Evolutionary conservation across 2,113 vertebrate species (phyloP).

Genomic region (Lophius piscatorius): DNA sequence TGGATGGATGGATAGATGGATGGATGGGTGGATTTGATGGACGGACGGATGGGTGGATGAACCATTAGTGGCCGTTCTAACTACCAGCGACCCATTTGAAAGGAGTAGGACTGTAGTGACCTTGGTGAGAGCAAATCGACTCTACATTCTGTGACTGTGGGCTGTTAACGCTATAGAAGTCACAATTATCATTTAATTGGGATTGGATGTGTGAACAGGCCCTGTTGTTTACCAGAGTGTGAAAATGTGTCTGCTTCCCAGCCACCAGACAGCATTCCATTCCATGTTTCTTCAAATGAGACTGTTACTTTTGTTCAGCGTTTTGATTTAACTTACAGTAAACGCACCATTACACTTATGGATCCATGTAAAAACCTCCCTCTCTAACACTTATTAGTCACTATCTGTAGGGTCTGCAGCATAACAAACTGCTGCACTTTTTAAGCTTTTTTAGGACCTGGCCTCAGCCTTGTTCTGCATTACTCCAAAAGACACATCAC

Average conservation of each 20-base stretch:
- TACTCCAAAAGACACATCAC: constrained; percentile 58
- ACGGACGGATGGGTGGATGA: too few relatives aligned
- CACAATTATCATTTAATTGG: constrained; percentile 15
- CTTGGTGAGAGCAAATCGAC: not conserved
- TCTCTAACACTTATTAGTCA: constrained; percentile 9
- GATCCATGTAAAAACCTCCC: not conserved
- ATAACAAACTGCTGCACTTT: constrained; percentile 48
- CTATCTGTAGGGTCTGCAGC: constrained; percentile 31
- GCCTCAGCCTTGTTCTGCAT: constrained; percentile 47
- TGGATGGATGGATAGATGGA: too few relatives aligned
- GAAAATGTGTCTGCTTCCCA: constrained; percentile 41
- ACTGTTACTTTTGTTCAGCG: constrained; percentile 33
- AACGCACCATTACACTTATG: not conserved
- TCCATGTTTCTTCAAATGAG: constrained; percentile 26
- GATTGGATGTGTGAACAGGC: constrained; percentile 27
- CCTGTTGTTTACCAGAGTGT: constrained; percentile 23
- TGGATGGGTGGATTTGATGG: too few relatives aligned
- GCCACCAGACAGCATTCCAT: constrained; percentile 8
- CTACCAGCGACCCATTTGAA: too few relatives aligned
- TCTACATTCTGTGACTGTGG: constrained; percentile 11
- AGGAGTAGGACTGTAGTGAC: not conserved
- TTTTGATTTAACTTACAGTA: not conserved
- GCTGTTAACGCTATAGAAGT: constrained; percentile 13
- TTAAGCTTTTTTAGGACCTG: constrained; percentile 52
- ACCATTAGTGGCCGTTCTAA: too few relatives aligned